Base-by-base conservation (phyloP, 2,888 invertebrate genomes). In the Platycnemis pennipes region DNA sequence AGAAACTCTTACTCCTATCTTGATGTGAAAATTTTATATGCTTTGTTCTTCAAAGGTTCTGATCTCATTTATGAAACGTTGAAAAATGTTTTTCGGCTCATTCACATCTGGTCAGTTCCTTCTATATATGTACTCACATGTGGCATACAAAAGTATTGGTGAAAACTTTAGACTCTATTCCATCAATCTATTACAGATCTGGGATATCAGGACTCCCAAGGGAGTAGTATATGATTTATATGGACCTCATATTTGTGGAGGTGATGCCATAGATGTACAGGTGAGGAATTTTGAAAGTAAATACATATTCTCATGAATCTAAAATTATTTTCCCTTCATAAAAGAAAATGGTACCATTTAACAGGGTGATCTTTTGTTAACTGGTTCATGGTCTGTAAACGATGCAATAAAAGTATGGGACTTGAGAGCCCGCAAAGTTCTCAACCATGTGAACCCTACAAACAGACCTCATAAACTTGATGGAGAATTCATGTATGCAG, bases 361-460 rank as follows among this genome's bases (percentile, higher is more conserved):
- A 0, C 94, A 97, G 97, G 97, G 97, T 94, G 96, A 97, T 53
- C 96, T 96, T 5, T 96, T 97, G 94, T 95, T 97, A 63, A 97
- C 97, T 0, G 97, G 97, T 1, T 97, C 97, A 63, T 97, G 97
- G 97, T 96, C 96, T 87, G 96, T 97, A 0, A 96, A 97, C 2
- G 97, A 97, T 87, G 97, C 97, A 42, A 96, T 97, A 0, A 96
- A 97, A 56, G 95, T 97, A 0, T 97, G 97, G 97, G 97, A 97
- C 95, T 95, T 97, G 85, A 96, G 96, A 11, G 97, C 97, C 0
- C 97, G 96, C 94, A 97, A 97, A 95, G 96, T 96, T 69, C 95
- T 97, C 22, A 96, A 96, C 94, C 96, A 97, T 31, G 96, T 97
- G 69, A 96, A 96, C 53, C 97, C 97, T 0, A 96, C 96, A 94